Base-by-base conservation (phyloP, 2,888 invertebrate species). In the Drosophila vallismaia region DNA sequence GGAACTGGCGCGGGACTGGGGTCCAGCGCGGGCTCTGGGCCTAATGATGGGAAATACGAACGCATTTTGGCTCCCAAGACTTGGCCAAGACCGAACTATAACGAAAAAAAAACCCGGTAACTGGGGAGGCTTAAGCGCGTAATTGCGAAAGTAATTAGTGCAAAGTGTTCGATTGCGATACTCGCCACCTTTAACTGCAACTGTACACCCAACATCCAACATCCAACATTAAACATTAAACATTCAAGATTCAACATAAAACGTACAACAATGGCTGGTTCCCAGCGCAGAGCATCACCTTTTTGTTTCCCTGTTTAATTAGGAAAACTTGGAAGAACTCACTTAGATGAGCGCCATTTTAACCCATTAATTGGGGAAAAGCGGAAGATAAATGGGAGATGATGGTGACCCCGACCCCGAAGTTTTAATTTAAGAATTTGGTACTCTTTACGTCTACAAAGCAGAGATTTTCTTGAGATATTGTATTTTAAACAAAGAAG, bases 41-140 rank as follows among this genome's bases (percentile, higher is more conserved):
- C 79, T 89, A 89, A 89, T 89, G 89, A 89, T 89, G 89, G 89
- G 89, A 89, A 89, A 75, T 83, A 74, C 70, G 71, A 75, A 74
- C 73, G 74, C 74, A 76, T 81, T 83, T 86, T 52, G 85, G 85
- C 75, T 78, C 84, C 62, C 87, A 86, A 76, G 82, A 36, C 36
- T n/a, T 0, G 36, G n/a, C 36, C 66, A 42, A 42, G 24, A n/a
- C n/a, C n/a, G n/a, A n/a, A n/a, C n/a, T n/a, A n/a, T n/a, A n/a
- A n/a, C n/a, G n/a, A n/a, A n/a, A 44, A 24, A 4, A 24, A 24
- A 4, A 44, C 10, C 19, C 44, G 40, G 38, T 33, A 62, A 33
- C 36, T 44, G 55, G 58, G 51, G 24, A 40, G 42, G 31, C 38
- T 49, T 75, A 70, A 60, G 60, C 72, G 74, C 74, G 78, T 83